Conservation (phyloP, 2,888 invertebrate genomes). For the Aphodius sticticus region DNA sequence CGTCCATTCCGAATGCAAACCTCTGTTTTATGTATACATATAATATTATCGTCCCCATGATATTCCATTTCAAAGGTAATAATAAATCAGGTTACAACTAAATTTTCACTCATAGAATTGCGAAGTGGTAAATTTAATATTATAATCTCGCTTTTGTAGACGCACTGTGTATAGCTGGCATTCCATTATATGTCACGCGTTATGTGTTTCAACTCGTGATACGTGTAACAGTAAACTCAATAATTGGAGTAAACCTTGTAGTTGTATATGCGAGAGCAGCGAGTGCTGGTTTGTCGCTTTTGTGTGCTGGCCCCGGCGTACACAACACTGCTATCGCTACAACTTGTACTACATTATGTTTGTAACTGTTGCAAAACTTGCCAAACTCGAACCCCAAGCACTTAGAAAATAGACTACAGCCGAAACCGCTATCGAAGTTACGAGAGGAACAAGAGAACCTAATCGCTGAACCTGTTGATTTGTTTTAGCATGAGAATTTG, state of each 20-base stretch:
- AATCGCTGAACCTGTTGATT: neutral
- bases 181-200: neutral
- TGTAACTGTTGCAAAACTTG: neutral
- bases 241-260: neutral
- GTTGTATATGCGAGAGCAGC: neutral
- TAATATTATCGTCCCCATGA: neutral
- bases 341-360: neutral
- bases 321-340: neutral
- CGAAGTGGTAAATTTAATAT: neutral
- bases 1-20: too few species aligned
- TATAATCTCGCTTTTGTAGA: neutral
- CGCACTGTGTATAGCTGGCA: neutral
- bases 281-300: neutral
- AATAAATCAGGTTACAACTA: neutral
- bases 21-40: neutral
- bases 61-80: neutral
- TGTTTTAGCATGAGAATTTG: neutral
- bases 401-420: neutral
- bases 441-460: neutral
- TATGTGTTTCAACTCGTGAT: neutral
- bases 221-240: neutral
- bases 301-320: neutral
- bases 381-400: neutral
- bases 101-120: neutral
- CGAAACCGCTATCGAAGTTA: neutral